Evolutionary conservation across 2,888 invertebrate species (phyloP).

Genomic region (Fissipunctia ypsillon): DNA sequence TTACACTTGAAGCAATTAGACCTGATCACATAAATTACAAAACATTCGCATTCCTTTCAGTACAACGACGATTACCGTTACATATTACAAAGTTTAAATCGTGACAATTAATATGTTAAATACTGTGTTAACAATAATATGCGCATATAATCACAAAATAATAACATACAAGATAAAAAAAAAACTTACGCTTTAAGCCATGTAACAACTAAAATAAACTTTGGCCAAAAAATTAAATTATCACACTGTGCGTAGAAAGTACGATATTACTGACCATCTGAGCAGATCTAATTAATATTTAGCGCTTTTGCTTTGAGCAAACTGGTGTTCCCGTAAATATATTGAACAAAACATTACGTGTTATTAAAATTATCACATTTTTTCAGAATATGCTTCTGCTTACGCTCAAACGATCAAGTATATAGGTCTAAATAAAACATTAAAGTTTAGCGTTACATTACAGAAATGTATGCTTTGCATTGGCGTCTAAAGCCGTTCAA

Average conservation of each 20-base stretch:
- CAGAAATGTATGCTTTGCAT: constrained; percentile 61
- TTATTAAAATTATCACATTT: constrained; percentile 49
- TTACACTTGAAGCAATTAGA: constrained; percentile 17
- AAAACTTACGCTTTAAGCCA: constrained; percentile 75
- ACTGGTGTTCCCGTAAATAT: constrained; percentile 26
- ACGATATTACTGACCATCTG: constrained; percentile 59
- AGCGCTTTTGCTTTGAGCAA: constrained; percentile 58
- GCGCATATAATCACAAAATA: constrained; percentile 42
- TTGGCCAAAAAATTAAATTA: constrained; percentile 82
- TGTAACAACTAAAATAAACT: constrained; percentile 84
- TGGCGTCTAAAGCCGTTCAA: constrained; percentile 47
- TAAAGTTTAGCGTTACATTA: constrained; percentile 67
- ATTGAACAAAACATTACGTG: constrained; percentile 28
- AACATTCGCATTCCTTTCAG: constrained; percentile 40
- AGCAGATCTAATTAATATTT: constrained; percentile 35
- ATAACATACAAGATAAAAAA: constrained; percentile 58
- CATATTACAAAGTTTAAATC: constrained; percentile 45
- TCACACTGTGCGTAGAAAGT: constrained; percentile 78
- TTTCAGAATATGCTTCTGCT: constrained; percentile 13
- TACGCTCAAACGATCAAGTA: constrained; percentile 57
- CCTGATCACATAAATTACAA: constrained; percentile 25
- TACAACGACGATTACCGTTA: constrained; percentile 51
- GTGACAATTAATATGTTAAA: constrained; percentile 47
- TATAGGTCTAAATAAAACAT: constrained; percentile 44
- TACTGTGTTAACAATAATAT: constrained; percentile 44